phyloP scores from a whole-genome alignment of 2,113 vertebrate species.

The Grallaria varia region DNA sequence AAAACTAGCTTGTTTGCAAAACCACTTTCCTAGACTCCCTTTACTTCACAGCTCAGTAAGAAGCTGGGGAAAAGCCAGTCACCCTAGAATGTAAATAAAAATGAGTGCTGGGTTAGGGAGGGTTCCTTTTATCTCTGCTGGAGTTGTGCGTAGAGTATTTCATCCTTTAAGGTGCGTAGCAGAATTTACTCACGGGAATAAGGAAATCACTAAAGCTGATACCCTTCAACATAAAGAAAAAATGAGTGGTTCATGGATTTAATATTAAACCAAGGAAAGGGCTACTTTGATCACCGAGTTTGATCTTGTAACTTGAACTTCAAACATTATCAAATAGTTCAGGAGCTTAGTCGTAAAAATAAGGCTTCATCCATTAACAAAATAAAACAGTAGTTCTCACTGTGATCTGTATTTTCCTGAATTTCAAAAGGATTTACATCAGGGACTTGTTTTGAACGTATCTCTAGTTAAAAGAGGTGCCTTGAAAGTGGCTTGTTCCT shows the following conservation, averaged over 20 bases:
- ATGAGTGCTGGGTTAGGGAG: neutral
- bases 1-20: slow-evolving; percentile 3
- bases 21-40: neutral
- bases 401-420: slow-evolving; percentile 6
- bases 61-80: neutral
- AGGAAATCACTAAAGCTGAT: neutral
- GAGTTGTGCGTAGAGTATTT: neutral
- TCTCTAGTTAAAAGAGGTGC: neutral
- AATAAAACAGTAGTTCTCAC: slow-evolving; percentile 7
- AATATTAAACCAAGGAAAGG: slow-evolving; percentile 45
- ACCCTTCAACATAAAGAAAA: neutral
- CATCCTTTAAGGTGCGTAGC: slow-evolving; percentile 4
- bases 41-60: neutral
- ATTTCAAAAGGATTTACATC: slow-evolving; percentile 29
- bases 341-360: neutral
- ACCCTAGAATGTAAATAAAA: slow-evolving; percentile 45
- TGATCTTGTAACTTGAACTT: slow-evolving; percentile 48
- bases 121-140: slow-evolving; percentile 28
- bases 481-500: neutral
- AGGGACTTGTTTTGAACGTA: neutral
- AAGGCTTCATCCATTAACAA: slow-evolving; percentile 18
- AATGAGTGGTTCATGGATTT: neutral
- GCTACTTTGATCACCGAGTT: slow-evolving; percentile 47
- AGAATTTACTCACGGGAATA: slow-evolving; percentile 14
- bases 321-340: slow-evolving; percentile 25